A percentile compares a stretch with the other conserved stretches of the same genome.
phyloP scores from a whole-genome alignment of 2,113 vertebrate species.

The Gavialis gangeticus region DNA sequence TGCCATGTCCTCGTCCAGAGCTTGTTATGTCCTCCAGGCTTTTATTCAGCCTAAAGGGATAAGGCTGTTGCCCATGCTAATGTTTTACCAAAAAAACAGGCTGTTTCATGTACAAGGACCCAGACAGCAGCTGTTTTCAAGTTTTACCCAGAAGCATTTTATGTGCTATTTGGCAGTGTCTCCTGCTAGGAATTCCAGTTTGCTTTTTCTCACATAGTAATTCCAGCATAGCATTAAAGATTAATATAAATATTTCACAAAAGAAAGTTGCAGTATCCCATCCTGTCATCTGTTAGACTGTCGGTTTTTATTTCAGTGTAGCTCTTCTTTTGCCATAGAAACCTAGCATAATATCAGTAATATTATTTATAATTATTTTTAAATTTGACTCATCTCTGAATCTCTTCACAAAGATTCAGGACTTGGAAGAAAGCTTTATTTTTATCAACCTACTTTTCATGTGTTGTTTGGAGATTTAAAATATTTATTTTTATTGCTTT shows the following conservation, averaged over 20 bases:
- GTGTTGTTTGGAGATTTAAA: too few species aligned
- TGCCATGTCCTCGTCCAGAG: background rate
- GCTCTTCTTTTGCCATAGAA: background rate
- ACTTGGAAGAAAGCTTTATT: too few species aligned
- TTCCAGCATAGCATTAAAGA: background rate
- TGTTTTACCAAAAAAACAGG: background rate
- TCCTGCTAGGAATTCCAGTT: background rate
- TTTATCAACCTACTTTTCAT: too few species aligned
- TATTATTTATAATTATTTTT: too few species aligned
- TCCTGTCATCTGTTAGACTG: too few species aligned
- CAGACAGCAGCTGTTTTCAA: background rate
- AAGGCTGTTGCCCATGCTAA: background rate
- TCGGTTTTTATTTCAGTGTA: background rate
- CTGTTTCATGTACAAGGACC: background rate
- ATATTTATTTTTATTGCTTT: background rate
- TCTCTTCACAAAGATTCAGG: too few species aligned
- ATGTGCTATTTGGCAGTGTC: background rate
- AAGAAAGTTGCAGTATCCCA: too few species aligned
- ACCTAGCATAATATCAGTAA: too few species aligned
- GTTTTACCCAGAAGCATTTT: background rate
- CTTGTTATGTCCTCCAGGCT: background rate
- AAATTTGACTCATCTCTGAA: too few species aligned
- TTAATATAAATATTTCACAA: too few species aligned
- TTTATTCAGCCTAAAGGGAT: background rate
- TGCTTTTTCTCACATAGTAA: background rate